Base-by-base conservation (phyloP, 2,797 vertebrate genomes). In the Denticeps clupeoides region DNA sequence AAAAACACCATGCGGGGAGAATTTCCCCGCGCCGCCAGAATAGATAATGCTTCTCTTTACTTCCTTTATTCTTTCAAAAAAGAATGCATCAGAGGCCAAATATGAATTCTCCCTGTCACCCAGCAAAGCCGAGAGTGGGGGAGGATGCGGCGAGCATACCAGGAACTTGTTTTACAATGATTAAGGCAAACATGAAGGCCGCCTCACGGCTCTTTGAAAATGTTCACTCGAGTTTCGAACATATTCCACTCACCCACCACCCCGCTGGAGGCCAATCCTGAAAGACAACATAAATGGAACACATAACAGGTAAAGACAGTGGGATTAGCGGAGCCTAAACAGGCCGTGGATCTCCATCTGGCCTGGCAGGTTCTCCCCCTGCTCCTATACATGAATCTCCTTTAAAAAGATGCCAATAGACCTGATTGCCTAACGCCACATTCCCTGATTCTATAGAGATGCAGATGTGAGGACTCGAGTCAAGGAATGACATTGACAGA, bases 401-500 rank as follows among this genome's bases (percentile, higher is more conserved):
- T 92, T 91, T 87, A 89, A 90, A 90, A 86, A 91, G 86, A 88
- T 87, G 89, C 88, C 91, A 89, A 93, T 92, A 93, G 89, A 87
- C 91, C 80, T 90, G 89, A 95, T 91, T 82, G 69, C 88, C 89
- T 88, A 87, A 91, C 89, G 87, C 85, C 83, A 83, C 82, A 85
- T 85, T 84, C 85, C 79, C 44, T 37, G 51, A 81, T 56, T 84
- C 83, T 81, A 79, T 81, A 79, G 88, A 89, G 88, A 90, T 83
- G 85, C 78, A 74, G 83, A 82, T 92, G 87, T 83, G 81, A 87
- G 86, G 87, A 85, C 85, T 85, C 83, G 90, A 90, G 87, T 89
- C 89, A 91, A 82, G 88, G 89, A 90, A 86, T 96, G 93, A 95
- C 92, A 96, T 95, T 98, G 93, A 96, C 89, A 89, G 87, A 91